Evolutionary conservation across 2,797 vertebrate genomes (phyloP).

Genomic region (Trachops cirrhosus): DNA sequence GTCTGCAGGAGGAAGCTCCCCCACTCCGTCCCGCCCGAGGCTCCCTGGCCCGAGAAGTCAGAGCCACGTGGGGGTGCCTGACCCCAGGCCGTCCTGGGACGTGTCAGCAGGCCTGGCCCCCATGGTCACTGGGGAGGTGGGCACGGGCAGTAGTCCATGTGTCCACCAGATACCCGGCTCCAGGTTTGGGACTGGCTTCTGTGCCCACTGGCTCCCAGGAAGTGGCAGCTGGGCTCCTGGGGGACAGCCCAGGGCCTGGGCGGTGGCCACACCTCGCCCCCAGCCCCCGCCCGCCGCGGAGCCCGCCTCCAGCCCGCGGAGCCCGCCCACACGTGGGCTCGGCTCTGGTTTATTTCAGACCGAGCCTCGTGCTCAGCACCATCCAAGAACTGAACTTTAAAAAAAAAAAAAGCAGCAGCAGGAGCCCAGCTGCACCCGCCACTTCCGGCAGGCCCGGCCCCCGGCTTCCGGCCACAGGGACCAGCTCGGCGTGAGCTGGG

Average conservation of each 20-base stretch:
- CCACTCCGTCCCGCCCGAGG: accelerated
- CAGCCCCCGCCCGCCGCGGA: not conserved
- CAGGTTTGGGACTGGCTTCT: accelerated
- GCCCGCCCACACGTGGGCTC: not conserved
- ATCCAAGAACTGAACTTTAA: conserved; percentile 37
- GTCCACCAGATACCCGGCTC: accelerated
- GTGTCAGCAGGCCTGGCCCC: not conserved
- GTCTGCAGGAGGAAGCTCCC: no score
- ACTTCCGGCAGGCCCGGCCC: not conserved
- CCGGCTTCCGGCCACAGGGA: not conserved
- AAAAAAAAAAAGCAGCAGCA: not conserved
- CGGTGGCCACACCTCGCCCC: not conserved
- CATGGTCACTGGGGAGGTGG: accelerated
- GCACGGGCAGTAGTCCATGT: accelerated
- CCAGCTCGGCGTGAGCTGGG: accelerated
- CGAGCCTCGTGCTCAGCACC: not conserved
- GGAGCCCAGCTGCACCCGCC: not conserved
- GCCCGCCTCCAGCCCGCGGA: not conserved
- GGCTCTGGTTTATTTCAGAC: conserved; percentile 49
- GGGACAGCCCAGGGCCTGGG: not conserved
- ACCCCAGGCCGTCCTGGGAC: not conserved
- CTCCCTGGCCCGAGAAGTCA: not conserved
- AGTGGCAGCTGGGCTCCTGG: accelerated
- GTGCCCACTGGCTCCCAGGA: not conserved
- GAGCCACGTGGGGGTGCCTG: not conserved